Conservation (phyloP, 2,113 vertebrate species). For the Grus americana region DNA sequence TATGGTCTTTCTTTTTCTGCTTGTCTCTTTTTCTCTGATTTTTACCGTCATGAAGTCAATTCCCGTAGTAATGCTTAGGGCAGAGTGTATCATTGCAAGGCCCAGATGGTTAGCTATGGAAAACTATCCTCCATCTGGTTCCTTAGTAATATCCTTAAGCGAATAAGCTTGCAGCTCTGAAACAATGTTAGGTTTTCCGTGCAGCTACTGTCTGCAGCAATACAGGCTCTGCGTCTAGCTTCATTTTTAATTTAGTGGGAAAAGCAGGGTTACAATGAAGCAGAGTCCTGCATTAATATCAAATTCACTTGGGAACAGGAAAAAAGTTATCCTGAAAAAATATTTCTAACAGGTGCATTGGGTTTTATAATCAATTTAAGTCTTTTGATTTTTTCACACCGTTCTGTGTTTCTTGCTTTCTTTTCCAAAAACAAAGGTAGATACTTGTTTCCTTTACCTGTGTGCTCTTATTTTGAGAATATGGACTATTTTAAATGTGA, state of each 20-base stretch:
- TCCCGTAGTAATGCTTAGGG: neutral
- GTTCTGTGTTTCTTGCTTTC: neutral
- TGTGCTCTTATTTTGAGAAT: neutral
- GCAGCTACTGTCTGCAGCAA: neutral
- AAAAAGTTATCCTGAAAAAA: neutral
- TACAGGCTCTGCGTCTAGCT: neutral
- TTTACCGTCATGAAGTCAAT: slow-evolving; percentile 8
- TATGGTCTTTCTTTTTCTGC: neutral
- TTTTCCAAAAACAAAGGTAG: neutral
- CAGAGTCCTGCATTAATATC: neutral
- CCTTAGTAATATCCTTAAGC: slow-evolving; percentile 2
- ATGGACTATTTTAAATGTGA: neutral
- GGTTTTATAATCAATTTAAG: neutral
- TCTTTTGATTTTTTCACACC: neutral
- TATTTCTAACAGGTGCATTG: neutral
- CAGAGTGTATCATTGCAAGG: neutral
- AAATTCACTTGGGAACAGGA: neutral
- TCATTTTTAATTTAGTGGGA: neutral
- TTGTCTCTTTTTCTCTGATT: neutral
- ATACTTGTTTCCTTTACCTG: neutral
- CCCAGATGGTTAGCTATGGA: slow-evolving; percentile 38
- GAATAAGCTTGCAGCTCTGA: neutral
- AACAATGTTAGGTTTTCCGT: neutral
- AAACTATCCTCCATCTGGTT: slow-evolving; percentile 43
- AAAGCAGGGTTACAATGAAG: neutral